Percentiles rank a stretch among this genome's conserved stretches.
These are phyloP conservation scores for Drosophila helvetica DNA, from an alignment of 2,888 invertebrate genomes.

Conservation along the genomic window DNA sequence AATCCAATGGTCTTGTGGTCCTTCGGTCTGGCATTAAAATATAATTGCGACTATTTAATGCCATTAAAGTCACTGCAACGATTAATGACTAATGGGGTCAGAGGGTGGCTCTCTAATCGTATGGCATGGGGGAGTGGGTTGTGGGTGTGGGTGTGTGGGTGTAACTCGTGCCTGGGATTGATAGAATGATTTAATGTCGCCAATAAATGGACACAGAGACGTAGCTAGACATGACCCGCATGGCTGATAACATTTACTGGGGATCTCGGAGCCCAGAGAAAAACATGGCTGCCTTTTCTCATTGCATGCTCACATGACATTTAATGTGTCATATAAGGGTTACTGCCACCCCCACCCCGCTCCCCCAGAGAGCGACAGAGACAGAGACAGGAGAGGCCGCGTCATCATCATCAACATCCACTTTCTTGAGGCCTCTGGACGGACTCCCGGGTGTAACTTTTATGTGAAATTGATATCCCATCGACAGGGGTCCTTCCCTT, in stretches of 20 bases:
- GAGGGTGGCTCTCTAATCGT: constrained; percentile 12
- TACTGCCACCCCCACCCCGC: constrained; percentile 63
- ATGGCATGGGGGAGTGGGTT: not conserved
- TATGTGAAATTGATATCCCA: constrained; percentile 83
- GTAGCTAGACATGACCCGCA: constrained; percentile 71
- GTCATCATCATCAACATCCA: constrained; percentile 67
- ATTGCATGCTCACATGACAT: constrained; percentile 81
- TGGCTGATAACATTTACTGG: constrained; percentile 13
- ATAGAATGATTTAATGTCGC: constrained; percentile 83
- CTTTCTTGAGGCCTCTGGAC: constrained; percentile 46
- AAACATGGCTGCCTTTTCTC: constrained; percentile 77
- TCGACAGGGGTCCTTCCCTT: constrained; percentile 50
- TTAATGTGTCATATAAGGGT: constrained; percentile 83
- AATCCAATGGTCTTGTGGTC: constrained; percentile 18
- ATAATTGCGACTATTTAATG: constrained; percentile 81
- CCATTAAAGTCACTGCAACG: constrained; percentile 78
- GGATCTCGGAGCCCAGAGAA: constrained; percentile 28
- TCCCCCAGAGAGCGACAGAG: not conserved
- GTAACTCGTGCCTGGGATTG: constrained; percentile 79
- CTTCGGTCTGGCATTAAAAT: constrained; percentile 65
- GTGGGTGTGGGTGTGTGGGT: constrained; percentile 28
- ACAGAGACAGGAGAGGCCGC: constrained; percentile 11
- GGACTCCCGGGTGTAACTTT: constrained; percentile 67
- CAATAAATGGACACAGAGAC: constrained; percentile 75
- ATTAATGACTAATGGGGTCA: constrained; percentile 75